Conservation (phyloP, 2,113 vertebrate genomes). For the Amphiprion percula region DNA sequence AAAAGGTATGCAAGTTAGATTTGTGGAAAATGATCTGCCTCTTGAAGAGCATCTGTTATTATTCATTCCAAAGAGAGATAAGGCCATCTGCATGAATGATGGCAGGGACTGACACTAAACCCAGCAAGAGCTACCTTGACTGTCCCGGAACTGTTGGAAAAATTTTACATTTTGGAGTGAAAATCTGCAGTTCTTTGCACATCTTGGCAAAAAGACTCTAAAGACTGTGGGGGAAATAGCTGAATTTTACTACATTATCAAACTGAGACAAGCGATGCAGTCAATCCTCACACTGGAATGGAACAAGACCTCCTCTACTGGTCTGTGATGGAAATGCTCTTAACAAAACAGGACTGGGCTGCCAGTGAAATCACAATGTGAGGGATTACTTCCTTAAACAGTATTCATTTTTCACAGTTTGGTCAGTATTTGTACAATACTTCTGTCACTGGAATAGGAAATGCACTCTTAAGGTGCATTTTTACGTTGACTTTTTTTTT, state of each 20-base stretch:
- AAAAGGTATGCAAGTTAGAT: background rate
- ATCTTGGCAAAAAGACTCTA: background rate
- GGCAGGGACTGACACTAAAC: background rate
- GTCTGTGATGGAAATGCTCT: conserved; percentile 9
- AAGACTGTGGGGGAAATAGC: background rate
- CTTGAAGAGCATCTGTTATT: background rate
- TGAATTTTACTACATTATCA: background rate
- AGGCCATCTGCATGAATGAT: background rate
- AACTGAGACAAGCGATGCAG: background rate
- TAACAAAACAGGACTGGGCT: too few species aligned
- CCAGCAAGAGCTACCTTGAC: background rate
- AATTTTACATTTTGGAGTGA: background rate
- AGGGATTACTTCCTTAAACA: too few species aligned
- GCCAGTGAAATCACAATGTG: too few species aligned
- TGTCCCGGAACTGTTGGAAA: background rate
- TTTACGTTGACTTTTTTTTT: too few species aligned
- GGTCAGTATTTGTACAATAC: too few species aligned
- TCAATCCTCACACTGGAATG: background rate
- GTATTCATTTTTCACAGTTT: too few species aligned
- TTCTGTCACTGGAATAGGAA: background rate
- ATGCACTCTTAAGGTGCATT: background rate
- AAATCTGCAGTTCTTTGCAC: background rate
- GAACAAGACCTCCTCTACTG: conserved; percentile 28
- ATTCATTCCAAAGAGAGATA: conserved; percentile 2
- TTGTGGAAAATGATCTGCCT: conserved; percentile 1